Percentiles rank a stretch among this genome's conserved stretches.
Evolutionary conservation across 2,797 vertebrate genomes (phyloP).

Genomic region (Mus spretus): DNA sequence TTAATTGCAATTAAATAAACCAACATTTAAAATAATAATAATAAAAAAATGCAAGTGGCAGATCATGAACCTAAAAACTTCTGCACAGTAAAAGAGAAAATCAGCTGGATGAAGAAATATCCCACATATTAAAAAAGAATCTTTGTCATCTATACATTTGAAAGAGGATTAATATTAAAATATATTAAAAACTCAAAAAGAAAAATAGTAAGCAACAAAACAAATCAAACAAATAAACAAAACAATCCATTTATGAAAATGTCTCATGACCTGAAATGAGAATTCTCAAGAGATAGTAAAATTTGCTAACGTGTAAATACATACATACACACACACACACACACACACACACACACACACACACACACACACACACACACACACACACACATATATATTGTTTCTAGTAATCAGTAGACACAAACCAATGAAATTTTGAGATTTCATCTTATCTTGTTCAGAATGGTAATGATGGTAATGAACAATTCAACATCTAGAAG

Average conservation of each 20-base stretch:
- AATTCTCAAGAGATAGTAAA: background rate
- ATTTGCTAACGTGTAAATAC: background rate
- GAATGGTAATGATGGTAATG: background rate
- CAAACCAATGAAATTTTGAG: no score
- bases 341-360: no score
- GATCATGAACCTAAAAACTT: no score
- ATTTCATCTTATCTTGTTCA: background rate
- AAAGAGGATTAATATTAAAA: no score
- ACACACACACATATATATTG: background rate
- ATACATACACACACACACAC: no score
- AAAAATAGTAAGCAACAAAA: background rate
- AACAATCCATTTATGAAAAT: background rate
- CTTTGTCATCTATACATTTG: no score
- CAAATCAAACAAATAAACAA: background rate
- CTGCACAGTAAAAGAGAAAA: no score
- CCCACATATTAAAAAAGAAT: no score
- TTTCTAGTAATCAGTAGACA: background rate
- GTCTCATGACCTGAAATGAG: background rate
- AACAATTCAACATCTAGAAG: background rate
- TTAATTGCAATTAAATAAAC: background rate
- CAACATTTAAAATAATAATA: background rate
- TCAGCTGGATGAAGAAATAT: no score
- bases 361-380: no score
- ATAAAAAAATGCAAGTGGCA: background rate
- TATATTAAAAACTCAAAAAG: background rate